Conservation (phyloP, 2,888 invertebrate species). For the Hypolimnas misippus region DNA sequence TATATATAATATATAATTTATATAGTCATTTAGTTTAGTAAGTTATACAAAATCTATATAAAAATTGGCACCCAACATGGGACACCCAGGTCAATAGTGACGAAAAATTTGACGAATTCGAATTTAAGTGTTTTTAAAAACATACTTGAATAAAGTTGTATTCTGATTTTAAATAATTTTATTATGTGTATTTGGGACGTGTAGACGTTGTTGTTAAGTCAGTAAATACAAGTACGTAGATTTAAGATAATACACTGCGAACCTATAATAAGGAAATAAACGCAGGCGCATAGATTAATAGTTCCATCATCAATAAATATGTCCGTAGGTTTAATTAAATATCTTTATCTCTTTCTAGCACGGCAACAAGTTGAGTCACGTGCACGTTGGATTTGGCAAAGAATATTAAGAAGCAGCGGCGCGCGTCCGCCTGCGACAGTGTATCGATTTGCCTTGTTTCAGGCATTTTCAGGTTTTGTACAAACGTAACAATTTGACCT, state of each 20-base stretch:
- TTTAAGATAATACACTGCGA: neutral
- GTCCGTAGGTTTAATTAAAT: slow-evolving; percentile 22
- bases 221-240: too few relatives aligned
- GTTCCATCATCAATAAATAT: slow-evolving; percentile 6
- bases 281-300: slow-evolving; percentile 20
- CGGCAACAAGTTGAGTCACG: slow-evolving; percentile 83
- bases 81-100: slow-evolving; percentile 56
- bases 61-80: slow-evolving; percentile 65
- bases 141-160: too few relatives aligned
- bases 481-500: slow-evolving; percentile 57
- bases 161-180: too few relatives aligned
- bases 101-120: too few relatives aligned
- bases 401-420: slow-evolving; percentile 75
- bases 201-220: too few relatives aligned
- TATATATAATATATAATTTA: too few relatives aligned
- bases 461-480: slow-evolving; percentile 57
- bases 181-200: too few relatives aligned
- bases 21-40: too few relatives aligned
- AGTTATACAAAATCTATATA: too few relatives aligned
- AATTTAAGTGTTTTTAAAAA: too few relatives aligned
- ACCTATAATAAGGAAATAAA: neutral
- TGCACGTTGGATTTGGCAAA: slow-evolving; percentile 71
- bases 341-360: slow-evolving; percentile 43
- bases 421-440: slow-evolving; percentile 72
- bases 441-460: slow-evolving; percentile 77